Base-by-base conservation (phyloP, 2,888 invertebrate genomes). In the Oligia latruncula region DNA sequence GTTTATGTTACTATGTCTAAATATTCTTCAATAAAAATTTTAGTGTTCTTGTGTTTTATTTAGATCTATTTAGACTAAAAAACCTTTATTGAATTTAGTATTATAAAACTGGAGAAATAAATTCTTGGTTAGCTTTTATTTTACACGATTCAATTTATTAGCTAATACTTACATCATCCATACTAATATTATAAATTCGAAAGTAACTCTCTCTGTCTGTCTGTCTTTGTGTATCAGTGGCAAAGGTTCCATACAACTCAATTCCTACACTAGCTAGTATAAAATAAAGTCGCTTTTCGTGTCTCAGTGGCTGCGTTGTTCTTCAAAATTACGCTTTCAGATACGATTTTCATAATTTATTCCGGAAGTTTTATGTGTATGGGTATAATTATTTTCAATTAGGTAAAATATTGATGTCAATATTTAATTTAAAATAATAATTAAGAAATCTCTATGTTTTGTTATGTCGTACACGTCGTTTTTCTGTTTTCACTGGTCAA, bases 1-100 rank as follows among this genome's bases (percentile, higher is more conserved):
- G 85, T 85, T 87, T 87, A 81, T 87, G 65, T 87, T 77, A 81
- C 68, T 79, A 78, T 79, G 87, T 87, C 75, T 84, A 84, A 23
- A 74, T 55, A 73, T 79, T 84, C 20, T 77, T 74, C 64, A 85
- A 85, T 85, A 85, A 85, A 85, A 65, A 0, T 13, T 65, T 65
- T 74, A 43, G 23, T 77, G n/a, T 13, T 88, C 23, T 66, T 76
- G 78, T 86, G 83, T 86, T 88, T 88, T 78, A 88, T 86, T 88
- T 71, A 60, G 20, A 77, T 58, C 6, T 46, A 72, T n/a, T 29
- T 9, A 55, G 49, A 73, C 52, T 55, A 49, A 64, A 66, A 70
- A 85, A 65, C 46, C n/a, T 65, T 55, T 49, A 60, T 40, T 65
- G n/a, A n/a, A 67, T 67, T 40, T 9, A 60, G n/a, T 60, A 43